Evolutionary conservation across 2,113 vertebrate genomes (phyloP).

Genomic region (Seriola aureovittata): DNA sequence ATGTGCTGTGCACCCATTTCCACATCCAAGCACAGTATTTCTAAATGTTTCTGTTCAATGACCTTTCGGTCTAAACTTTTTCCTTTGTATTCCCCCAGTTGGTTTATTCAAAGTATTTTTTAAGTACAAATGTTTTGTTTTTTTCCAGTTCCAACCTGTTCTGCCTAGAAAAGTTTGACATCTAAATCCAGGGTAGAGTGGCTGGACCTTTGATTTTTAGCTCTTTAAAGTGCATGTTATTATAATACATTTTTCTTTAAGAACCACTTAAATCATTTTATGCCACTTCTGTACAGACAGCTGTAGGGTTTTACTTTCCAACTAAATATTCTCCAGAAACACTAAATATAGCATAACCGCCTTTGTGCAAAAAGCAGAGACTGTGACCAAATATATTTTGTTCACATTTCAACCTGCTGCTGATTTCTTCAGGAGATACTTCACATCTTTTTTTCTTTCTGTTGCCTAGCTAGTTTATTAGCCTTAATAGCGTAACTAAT

Average conservation of each 20-base stretch:
- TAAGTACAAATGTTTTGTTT: not conserved
- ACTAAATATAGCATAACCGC: not conserved
- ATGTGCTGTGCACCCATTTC: constrained; percentile 8
- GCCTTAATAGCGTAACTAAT: not conserved
- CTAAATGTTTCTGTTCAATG: constrained; percentile 24
- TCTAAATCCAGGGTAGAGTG: not conserved
- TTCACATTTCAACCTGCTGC: not conserved
- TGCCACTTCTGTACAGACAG: not conserved
- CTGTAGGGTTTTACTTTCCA: not conserved
- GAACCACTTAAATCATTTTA: not conserved
- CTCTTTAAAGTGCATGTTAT: not conserved
- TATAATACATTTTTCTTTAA: constrained; percentile 1
- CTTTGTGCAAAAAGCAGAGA: not conserved
- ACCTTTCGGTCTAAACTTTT: constrained; percentile 1
- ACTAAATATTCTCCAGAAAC: not conserved
- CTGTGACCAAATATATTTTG: not conserved
- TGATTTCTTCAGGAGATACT: not conserved
- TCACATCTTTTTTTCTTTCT: not conserved
- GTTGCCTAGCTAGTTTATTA: constrained; percentile 1
- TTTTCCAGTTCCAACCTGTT: not conserved
- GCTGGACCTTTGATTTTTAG: not conserved
- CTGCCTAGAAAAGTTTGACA: constrained; percentile 7
- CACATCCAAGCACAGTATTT: constrained; percentile 27
- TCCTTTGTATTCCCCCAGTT: constrained; percentile 9
- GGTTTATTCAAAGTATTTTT: constrained; percentile 14